These are phyloP conservation scores for Poecilia wingei DNA, from an alignment of 2,797 vertebrate species.

Conservation along the genomic window DNA sequence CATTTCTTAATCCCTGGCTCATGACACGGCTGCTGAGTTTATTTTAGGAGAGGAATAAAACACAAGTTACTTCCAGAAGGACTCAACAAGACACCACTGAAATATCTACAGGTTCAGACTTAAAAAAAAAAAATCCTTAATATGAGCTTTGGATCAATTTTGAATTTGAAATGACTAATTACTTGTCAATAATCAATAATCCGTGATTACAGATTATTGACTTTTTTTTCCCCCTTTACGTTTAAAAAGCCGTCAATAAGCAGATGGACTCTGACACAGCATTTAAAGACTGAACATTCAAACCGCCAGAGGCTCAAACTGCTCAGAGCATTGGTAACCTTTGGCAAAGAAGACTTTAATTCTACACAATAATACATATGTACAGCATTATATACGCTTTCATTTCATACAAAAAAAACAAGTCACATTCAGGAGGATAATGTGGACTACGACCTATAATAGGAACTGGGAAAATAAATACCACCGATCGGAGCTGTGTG, in stretches of 20 bases:
- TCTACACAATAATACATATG: slow-evolving; percentile 85
- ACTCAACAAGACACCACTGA: neutral
- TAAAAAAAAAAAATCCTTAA: neutral
- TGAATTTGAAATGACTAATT: neutral
- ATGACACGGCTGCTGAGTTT: slow-evolving; percentile 14
- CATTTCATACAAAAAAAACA: slow-evolving; percentile 79
- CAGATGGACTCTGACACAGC: slow-evolving; percentile 38
- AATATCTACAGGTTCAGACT: neutral
- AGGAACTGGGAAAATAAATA: slow-evolving; percentile 71
- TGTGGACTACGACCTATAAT: slow-evolving; percentile 50
- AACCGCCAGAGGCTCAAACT: slow-evolving; percentile 37
- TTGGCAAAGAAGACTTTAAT: slow-evolving; percentile 79
- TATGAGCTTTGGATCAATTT: neutral
- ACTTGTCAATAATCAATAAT: neutral
- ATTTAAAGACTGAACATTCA: slow-evolving; percentile 44
- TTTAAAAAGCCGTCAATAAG: slow-evolving; percentile 13
- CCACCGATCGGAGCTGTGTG: slow-evolving; percentile 58
- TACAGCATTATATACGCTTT: slow-evolving; percentile 84
- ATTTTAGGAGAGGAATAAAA: slow-evolving; percentile 17
- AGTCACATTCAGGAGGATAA: slow-evolving; percentile 63
- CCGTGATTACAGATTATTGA: neutral
- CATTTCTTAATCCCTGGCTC: neutral
- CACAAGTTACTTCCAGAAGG: slow-evolving; percentile 17
- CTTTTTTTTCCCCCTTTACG: neutral
- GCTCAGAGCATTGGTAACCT: slow-evolving; percentile 47